A percentile compares a stretch with the other conserved stretches of the same genome.
Evolutionary conservation across 2,888 invertebrate genomes (phyloP).

Genomic region (Drosophila meridionalis): DNA sequence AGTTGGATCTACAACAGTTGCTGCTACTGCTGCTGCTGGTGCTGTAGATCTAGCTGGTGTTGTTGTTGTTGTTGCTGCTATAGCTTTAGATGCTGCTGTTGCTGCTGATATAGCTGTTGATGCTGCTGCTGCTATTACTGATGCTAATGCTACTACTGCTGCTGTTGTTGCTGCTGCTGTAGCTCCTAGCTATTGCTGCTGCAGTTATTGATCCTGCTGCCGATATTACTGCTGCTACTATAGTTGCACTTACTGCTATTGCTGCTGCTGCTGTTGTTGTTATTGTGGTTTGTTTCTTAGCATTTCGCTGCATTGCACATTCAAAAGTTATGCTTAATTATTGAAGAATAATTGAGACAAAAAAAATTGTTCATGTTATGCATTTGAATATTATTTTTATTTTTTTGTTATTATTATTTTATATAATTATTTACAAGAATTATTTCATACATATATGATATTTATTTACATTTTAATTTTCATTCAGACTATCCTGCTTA

Average conservation of each 20-base stretch:
- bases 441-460: background rate
- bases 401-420: background rate
- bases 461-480: background rate
- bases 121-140: no score
- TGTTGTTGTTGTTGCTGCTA: no score
- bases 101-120: no score
- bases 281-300: slow-evolving; percentile 55
- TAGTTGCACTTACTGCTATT: slow-evolving; percentile 28
- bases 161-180: no score
- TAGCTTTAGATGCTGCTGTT: no score
- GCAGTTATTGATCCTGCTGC: slow-evolving; percentile 28
- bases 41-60: no score
- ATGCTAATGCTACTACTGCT: no score
- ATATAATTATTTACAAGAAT: background rate
- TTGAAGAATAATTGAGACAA: background rate
- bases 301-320: slow-evolving; percentile 33
- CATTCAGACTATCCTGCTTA: no score
- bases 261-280: slow-evolving; percentile 1
- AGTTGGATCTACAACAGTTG: no score
- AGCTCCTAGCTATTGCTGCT: slow-evolving; percentile 15
- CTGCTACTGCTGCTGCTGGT: no score
- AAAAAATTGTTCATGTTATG: background rate
- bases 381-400: background rate
- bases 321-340: slow-evolving; percentile 9
- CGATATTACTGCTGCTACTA: slow-evolving; percentile 20